Evolutionary conservation across 2,797 vertebrate species (phyloP), one percentile per base, ranked within the genome.

Genomic region (Neosilurus mollespiculum): DNA sequence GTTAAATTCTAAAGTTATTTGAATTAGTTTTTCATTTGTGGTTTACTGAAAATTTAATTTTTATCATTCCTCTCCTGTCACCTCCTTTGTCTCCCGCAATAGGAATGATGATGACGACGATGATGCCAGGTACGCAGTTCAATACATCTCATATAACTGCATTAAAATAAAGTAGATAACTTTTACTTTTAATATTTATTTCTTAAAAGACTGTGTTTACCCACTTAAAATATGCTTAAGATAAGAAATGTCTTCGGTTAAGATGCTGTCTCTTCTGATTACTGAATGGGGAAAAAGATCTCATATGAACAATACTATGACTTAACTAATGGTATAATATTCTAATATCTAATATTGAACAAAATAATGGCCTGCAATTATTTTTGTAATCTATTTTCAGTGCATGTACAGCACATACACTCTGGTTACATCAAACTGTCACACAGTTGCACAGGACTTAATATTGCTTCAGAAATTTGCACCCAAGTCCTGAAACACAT

Each of bases 121-220:
- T 51, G 11, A 51, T 20, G 72, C 8, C 62, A 84, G 71, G 64
- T 81, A 81, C 69, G 54, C 16, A 30, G 78, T 54, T 78, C 10
- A 49, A 9, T 56, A 11, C 43, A 62, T 66, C 11, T 16, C n/a
- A 70, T 70, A 71, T n/a, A 49, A 34, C 18, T 37, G 16, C 20
- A 43, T 43, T 69, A 37, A 67, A 12, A 67, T 69, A 53, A 22
- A 34, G 24, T 75, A 54, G 3, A 3, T 73, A 72, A 53, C 24
- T 9, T 56, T 73, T 43, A 43, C 37, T 26, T 30, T 4, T 24
- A 15, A 49, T n/a, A 18, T 30, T 20, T 67, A 37, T 9, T 6
- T 22, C 20, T 70, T 7, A 20, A 49, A n/a, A 70, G 8, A 66
- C 2, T 9, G 65, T 6, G 20, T 18, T 53, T 30, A 66, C 30